A percentile compares a stretch with the other conserved stretches of the same genome.
phyloP scores from a whole-genome alignment of 2,113 vertebrate genomes.

The Psilopogon haemacephalus region DNA sequence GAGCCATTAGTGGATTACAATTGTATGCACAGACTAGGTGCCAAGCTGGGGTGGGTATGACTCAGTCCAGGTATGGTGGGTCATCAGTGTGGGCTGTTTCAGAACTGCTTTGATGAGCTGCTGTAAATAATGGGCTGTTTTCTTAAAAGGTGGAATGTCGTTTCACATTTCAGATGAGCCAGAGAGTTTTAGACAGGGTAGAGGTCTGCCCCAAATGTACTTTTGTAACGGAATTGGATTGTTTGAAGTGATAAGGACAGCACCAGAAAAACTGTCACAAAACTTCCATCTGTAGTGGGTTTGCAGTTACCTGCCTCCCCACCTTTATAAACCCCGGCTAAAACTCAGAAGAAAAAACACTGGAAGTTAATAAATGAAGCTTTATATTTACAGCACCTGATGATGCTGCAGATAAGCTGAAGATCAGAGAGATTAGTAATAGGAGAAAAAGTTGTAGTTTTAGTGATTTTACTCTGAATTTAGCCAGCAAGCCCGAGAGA shows the following conservation, averaged over 20 bases:
- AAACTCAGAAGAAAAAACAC: too few relatives aligned
- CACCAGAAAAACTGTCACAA: neutral
- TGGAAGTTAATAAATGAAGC: too few relatives aligned
- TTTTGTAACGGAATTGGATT: neutral
- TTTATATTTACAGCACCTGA: too few relatives aligned
- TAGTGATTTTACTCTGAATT: too few relatives aligned
- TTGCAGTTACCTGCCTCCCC: too few relatives aligned
- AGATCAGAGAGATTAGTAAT: too few relatives aligned
- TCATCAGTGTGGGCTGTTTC: neutral
- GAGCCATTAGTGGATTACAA: conserved; percentile 88
- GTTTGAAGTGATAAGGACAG: neutral
- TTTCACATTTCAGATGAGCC: neutral
- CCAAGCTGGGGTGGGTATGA: conserved; percentile 88
- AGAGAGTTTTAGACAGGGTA: neutral
- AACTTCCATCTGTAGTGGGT: too few relatives aligned
- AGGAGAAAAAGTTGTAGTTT: too few relatives aligned
- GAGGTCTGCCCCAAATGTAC: neutral
- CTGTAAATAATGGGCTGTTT: neutral
- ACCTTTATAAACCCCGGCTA: too few relatives aligned
- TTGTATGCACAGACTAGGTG: conserved; percentile 92
- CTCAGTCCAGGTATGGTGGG: neutral
- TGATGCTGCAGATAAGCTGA: too few relatives aligned
- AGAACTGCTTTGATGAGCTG: neutral
- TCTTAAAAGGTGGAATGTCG: neutral
- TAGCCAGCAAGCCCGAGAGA: too few relatives aligned